Percentiles rank a stretch among this genome's conserved stretches.
Evolutionary conservation across 2,888 invertebrate genomes (phyloP).

Genomic region (Omphaloscelis lunosa): DNA sequence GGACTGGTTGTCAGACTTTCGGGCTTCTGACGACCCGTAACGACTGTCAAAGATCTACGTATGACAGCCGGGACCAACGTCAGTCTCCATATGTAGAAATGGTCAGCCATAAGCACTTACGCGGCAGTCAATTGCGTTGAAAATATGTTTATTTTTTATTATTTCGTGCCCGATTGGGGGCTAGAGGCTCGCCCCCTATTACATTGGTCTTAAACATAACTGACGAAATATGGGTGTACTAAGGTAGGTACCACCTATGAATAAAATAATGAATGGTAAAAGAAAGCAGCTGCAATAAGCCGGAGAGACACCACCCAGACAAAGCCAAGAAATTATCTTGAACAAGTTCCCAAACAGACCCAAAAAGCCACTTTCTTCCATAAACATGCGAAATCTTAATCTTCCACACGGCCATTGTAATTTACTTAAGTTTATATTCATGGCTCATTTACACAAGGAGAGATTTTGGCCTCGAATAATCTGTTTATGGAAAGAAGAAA

Average conservation of each 20-base stretch:
- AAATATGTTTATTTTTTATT: not conserved
- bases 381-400: slow-evolving; percentile 17
- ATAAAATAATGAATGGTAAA: not conserved
- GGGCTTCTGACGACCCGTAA: no score
- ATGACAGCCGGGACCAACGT: no score
- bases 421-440: slow-evolving; percentile 29
- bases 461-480: not conserved
- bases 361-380: slow-evolving; percentile 42
- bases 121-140: not conserved
- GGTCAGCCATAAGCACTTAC: no score
- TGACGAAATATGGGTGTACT: no score
- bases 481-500: not conserved
- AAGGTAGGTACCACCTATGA: no score
- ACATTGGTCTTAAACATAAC: no score
- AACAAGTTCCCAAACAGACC: slow-evolving; percentile 35
- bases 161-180: no score
- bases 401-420: not conserved
- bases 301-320: not conserved
- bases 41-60: no score
- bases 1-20: no score
- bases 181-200: no score
- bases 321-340: slow-evolving; percentile 2
- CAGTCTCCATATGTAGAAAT: no score
- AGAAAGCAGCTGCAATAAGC: not conserved
- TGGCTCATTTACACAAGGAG: slow-evolving; percentile 1